Evolutionary conservation across 2,888 invertebrate species (phyloP), one percentile per base, ranked within the genome.

Genomic region (Sesamia inferens): DNA sequence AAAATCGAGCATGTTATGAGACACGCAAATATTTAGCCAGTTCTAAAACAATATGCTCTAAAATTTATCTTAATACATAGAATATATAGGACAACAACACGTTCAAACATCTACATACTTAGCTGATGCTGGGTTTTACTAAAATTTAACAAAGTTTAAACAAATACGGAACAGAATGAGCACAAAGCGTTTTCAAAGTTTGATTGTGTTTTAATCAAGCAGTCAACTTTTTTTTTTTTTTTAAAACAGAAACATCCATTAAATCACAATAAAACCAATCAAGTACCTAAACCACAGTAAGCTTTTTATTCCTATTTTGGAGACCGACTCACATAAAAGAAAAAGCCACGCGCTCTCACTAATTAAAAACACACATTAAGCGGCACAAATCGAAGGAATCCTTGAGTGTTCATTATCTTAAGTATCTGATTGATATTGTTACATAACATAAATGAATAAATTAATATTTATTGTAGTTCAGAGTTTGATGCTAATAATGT

Each of bases 351-450:
- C 24, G 31, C 31, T 19, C 19, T 11, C 14, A 14, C 47, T 54
- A 55, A 47, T 31, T 58, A 58, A 44, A 48, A 44, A 62, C 48
- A 24, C 48, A 66, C 19, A 31, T 59, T 51, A 39, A 65, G n/a
- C 74, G 22, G 54, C 39, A 72, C 68, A 65, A 48, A 58, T 67
- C 64, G 4, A n/a, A 69, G 48, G 64, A 78, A 86, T 88, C 87
- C 89, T 90, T 90, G 90, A 84, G 79, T 80, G 83, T 88, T 82
- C 83, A 87, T 87, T 86, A 88, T 88, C 79, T 87, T 76, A 3
- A 86, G 88, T 84, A 88, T 86, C 75, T 88, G 87, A 90, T 90
- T 88, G 86, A 89, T 89, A 88, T 91, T 91, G 85, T 88, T 78
- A 82, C 82, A 88, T 79, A 78, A 57, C 74, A 75, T 77, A 62